Evolutionary conservation across 2,113 vertebrate species (phyloP), one percentile per base, ranked within the genome.

Genomic region (Motacilla alba): DNA sequence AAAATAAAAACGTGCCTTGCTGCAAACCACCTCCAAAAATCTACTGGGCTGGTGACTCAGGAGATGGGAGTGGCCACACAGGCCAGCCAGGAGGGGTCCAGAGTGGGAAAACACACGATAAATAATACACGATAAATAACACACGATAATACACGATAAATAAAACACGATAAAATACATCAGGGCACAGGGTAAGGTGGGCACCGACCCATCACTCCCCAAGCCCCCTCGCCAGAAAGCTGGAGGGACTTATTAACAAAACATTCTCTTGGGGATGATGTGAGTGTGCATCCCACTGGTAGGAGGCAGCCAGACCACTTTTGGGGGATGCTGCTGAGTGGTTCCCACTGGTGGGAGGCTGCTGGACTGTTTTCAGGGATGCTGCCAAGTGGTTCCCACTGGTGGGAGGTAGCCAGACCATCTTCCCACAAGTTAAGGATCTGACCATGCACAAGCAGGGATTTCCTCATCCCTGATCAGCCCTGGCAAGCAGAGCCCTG

Each of bases 381-480:
- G 66, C 24, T 26, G n/a, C 53, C 14, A 1, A 73, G 37, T 3
- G 30, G 23, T 23, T 63, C 26, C 37, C 53, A 23, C 53, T 9
- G 24, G 37, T 49, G 4, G 6, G 53, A 73, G 12, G 31, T 27
- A 90, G 70, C 17, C 4, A 5, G 76, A 72, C 59, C 52, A 60
- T 58, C n/a, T 87, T 39, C 81, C 66, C 59, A 44, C 22, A 14
- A 39, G 31, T 23, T 28, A 50, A 39, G 59, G 68, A 60, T 7
- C 1, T 0, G 2, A 24, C 3, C 0, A 1, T n/a, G 41, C 10
- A 4, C 49, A 76, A 80, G 2, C 13, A 44, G 20, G 24, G 55
- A 46, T 47, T 60, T 64, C 35, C 53, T 69, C 9, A 5, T 4
- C 53, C 19, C 20, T 3, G 0, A 10, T 37, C 46, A 70, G 50